Conservation (phyloP, 2,113 vertebrate genomes). For the Panurus biarmicus region DNA sequence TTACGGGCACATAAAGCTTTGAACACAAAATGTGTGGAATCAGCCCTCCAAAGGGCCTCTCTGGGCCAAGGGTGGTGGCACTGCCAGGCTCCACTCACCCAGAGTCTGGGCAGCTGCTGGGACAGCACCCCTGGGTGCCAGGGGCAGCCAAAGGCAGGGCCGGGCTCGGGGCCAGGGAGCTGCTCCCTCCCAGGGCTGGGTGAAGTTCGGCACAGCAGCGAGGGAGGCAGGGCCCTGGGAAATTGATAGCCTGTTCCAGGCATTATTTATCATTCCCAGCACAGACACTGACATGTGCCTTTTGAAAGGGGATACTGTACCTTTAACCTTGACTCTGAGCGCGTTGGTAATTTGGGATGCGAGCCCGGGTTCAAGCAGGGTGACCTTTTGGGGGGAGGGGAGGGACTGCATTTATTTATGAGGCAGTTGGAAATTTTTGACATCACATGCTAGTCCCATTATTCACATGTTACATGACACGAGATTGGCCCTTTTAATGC, state of each 20-base stretch:
- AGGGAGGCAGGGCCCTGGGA: conserved; percentile 4
- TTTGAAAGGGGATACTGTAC: conserved; percentile 76
- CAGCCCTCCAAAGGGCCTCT: fast-evolving
- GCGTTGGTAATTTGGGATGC: conserved; percentile 68
- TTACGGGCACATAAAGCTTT: fast-evolving
- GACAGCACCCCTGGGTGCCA: fast-evolving
- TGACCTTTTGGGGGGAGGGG: conserved; percentile 68
- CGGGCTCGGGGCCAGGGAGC: neutral
- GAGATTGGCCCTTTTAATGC: conserved; percentile 72
- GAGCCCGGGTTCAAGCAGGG: conserved; percentile 55
- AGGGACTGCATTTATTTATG: conserved; percentile 72
- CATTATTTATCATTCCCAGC: conserved; percentile 70
- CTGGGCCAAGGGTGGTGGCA: neutral
- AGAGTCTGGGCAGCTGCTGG: neutral
- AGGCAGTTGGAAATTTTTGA: conserved; percentile 70
- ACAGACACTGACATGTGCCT: conserved; percentile 66
- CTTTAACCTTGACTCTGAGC: conserved; percentile 74
- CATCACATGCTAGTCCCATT: conserved; percentile 72
- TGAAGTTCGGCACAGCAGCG: neutral
- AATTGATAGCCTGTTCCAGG: conserved; percentile 60
- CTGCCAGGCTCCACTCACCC: neutral
- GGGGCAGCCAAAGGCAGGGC: no score
- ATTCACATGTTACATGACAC: conserved; percentile 73
- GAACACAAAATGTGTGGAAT: fast-evolving
- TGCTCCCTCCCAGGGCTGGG: neutral